Evolutionary conservation across 2,113 vertebrate species (phyloP), one percentile per base, ranked within the genome.

Genomic region (Todiramphus chloris): DNA sequence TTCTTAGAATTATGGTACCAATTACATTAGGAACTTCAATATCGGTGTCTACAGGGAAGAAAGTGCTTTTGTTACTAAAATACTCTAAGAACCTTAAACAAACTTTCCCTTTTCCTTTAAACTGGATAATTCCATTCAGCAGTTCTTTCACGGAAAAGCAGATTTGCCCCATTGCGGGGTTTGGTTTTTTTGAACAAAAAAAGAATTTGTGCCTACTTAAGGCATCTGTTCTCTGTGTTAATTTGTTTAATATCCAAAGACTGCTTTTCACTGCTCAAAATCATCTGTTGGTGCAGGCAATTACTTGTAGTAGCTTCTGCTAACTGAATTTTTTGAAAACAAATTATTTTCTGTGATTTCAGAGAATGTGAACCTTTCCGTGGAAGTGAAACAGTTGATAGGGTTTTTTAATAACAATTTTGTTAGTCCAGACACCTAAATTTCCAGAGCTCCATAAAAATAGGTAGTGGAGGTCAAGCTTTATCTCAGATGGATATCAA

Each of bases 101-200:
- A 2, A 6, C 4, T 63, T 85, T 4, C 6, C 9, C 11, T 75
- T 63, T 76, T 89, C 27, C 28, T 60, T 33, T 87, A 25, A 80
- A 41, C 13, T 25, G 25, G 11, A 10, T 56, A 77, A 33, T 60
- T 89, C 48, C 12, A 5, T 81, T 89, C 63, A 80, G 46, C 1
- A 3, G 17, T 79, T 83, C 18, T 78, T 76, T 51, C 33, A 44
- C 25, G 33, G 39, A 30, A 83, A 87, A 59, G 13, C 17, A 39
- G 17, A 25, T 77, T 81, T 74, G 2, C 8, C 17, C 9, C 63
- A 0, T 58, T 4, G 18, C 59, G 4, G 8, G 2, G 0, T 1
- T 7, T 30, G 44, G 60, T 63, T 60, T 41, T 74, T 64, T 46
- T 5, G 4, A 74, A 37, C 23, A 10, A 51, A 84, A 62, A 16